Evolutionary conservation across 2,888 invertebrate genomes (phyloP).

Genomic region (Glyphotaelius pellucidus): DNA sequence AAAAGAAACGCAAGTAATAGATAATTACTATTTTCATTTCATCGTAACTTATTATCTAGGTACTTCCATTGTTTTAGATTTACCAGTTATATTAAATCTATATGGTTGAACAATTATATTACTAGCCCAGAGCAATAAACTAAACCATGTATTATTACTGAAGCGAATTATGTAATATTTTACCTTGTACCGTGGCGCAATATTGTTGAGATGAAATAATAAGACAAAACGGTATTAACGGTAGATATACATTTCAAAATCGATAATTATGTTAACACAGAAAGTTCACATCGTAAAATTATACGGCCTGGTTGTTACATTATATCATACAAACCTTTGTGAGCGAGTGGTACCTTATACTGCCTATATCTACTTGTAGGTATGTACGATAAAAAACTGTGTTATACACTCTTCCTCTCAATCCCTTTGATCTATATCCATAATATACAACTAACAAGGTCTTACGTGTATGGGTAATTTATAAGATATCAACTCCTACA

Average conservation of each 20-base stretch:
- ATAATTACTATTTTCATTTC: too few relatives aligned
- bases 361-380: background rate
- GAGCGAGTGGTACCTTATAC: background rate
- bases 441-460: background rate
- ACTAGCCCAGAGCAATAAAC: background rate
- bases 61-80: too few relatives aligned
- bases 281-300: slow-evolving; percentile 2
- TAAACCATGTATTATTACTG: background rate
- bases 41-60: too few relatives aligned
- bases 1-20: too few relatives aligned
- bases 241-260: background rate
- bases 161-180: background rate
- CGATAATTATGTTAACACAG: background rate
- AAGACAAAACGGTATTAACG: background rate
- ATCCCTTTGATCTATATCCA: background rate
- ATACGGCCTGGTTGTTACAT: background rate
- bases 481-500: slow-evolving; percentile 20
- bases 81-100: background rate
- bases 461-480: background rate
- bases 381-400: background rate
- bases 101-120: background rate
- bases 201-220: background rate
- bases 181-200: background rate
- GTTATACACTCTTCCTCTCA: background rate
- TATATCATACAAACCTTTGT: background rate